These are phyloP conservation scores for Theodoxus fluviatilis DNA, from an alignment of 2,888 invertebrate species.

Conservation along the genomic window DNA sequence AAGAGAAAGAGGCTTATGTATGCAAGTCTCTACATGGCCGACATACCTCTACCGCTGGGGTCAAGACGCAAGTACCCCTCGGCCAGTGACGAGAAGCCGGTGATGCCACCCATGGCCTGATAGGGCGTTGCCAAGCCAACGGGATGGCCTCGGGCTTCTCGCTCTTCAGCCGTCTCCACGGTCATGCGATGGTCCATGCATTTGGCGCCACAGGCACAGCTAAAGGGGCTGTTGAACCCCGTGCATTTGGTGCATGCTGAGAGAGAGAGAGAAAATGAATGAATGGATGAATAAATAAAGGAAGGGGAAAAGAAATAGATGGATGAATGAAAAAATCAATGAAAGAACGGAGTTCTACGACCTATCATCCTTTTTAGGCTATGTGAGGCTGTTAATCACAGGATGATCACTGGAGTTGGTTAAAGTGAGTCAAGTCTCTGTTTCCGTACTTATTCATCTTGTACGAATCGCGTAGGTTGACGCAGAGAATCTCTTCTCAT, in stretches of 20 bases:
- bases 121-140: constrained; percentile 62
- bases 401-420: no score
- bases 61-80: constrained; percentile 65
- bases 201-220: constrained; percentile 62
- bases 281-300: not conserved
- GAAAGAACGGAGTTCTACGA: no score
- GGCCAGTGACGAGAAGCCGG: constrained; percentile 65
- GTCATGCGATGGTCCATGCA: constrained; percentile 57
- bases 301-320: not conserved
- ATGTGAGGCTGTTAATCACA: no score
- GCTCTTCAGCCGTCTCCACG: constrained; percentile 63
- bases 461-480: no score
- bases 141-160: constrained; percentile 63
- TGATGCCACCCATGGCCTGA: constrained; percentile 66
- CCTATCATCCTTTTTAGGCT: no score
- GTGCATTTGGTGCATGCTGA: constrained; percentile 58
- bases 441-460: no score
- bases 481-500: no score
- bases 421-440: no score
- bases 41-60: constrained; percentile 64
- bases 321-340: not conserved
- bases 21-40: not conserved
- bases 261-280: constrained; percentile 26
- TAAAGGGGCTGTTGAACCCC: constrained; percentile 61
- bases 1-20: no score